Conservation (phyloP, 64 coral and sea anemone species). For the Montipora capricornis region DNA sequence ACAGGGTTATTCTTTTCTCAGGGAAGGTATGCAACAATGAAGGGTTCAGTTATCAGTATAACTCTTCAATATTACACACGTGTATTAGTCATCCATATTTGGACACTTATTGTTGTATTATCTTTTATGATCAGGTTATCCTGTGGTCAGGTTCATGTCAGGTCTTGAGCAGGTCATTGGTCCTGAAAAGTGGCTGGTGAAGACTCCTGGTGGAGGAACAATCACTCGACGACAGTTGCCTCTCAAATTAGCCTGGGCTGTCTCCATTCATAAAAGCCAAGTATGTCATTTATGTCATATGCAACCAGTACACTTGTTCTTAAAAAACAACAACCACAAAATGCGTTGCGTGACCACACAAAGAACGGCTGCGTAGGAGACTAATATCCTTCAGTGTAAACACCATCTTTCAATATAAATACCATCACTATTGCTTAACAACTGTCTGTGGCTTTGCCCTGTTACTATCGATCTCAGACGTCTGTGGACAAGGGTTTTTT, state of each 20-base stretch:
- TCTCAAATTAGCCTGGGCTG: slow-evolving; percentile 96
- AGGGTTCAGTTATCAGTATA: no score
- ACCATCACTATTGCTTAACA: no score
- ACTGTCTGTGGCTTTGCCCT: no score
- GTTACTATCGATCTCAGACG: no score
- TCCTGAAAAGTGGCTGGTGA: slow-evolving; percentile 90
- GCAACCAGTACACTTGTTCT: neutral
- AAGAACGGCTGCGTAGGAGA: no score
- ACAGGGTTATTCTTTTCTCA: no score
- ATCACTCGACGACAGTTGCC: slow-evolving; percentile 91
- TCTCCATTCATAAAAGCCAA: slow-evolving; percentile 99
- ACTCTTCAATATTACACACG: no score
- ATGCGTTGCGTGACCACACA: no score
- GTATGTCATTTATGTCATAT: slow-evolving; percentile 16
- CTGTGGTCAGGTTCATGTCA: slow-evolving; percentile 85
- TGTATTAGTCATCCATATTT: no score
- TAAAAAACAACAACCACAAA: no score
- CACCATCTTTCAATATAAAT: neutral
- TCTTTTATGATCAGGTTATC: slow-evolving; percentile 59
- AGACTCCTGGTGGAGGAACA: slow-evolving; percentile 71
- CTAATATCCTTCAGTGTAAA: neutral
- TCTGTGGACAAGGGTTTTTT: no score
- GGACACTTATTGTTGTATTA: neutral
- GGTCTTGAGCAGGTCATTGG: slow-evolving; percentile 82
- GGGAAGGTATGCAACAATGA: no score